Percentiles rank a stretch among this genome's conserved stretches.
Conservation (phyloP, 2,888 invertebrate species). For the Halocaridina rubra region DNA sequence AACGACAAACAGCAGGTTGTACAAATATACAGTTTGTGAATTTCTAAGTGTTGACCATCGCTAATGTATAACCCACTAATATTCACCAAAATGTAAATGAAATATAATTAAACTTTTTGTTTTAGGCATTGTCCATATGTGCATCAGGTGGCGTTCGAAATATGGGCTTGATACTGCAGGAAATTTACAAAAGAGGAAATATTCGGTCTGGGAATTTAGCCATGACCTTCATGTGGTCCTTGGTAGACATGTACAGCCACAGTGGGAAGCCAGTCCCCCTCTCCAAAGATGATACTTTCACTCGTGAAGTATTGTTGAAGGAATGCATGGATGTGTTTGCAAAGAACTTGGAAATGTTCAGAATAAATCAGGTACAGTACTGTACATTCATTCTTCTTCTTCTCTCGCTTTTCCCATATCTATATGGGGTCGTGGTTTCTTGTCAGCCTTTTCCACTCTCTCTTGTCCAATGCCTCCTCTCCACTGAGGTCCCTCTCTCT, state of each 20-base stretch:
- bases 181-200: slow-evolving; percentile 14
- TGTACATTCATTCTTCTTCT: too few species aligned
- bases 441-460: too few species aligned
- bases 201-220: not conserved
- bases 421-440: too few species aligned
- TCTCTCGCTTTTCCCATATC: too few species aligned
- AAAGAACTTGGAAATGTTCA: not conserved
- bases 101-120: not conserved
- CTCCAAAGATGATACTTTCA: slow-evolving; percentile 10
- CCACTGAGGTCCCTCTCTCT: too few species aligned
- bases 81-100: not conserved
- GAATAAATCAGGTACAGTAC: not conserved
- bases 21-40: too few species aligned
- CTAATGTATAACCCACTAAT: not conserved
- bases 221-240: slow-evolving; percentile 13
- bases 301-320: slow-evolving; percentile 18
- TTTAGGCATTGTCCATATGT: slow-evolving; percentile 9
- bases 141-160: not conserved
- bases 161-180: not conserved
- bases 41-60: too few species aligned
- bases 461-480: too few species aligned
- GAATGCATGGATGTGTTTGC: slow-evolving; percentile 12
- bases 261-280: not conserved
- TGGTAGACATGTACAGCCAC: not conserved
- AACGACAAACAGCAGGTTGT: too few species aligned